Evolutionary conservation across 2,888 invertebrate genomes (phyloP), one percentile per base, ranked within the genome.

Genomic region (Diaphora mendica): DNA sequence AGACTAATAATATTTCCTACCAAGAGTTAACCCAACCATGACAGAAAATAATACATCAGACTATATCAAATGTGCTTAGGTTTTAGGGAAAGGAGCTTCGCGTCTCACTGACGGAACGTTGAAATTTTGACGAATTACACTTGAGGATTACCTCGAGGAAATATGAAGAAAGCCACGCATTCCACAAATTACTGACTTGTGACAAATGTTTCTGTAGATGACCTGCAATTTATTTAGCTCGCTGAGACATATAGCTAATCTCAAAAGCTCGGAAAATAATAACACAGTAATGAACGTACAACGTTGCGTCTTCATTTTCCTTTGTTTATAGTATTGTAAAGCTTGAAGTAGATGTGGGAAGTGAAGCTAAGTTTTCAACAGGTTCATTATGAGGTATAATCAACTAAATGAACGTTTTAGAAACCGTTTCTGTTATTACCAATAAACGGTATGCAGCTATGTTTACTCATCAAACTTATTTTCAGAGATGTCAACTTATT

Each of bases 41-140:
- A 89, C 88, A 85, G 87, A 85, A 88, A 90, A 87, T 88, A 88
- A 89, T 86, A 84, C 84, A 87, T 87, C 71, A 79, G 87, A 89
- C 89, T 90, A 88, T 89, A 90, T 90, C 89, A 90, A 86, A 86
- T 82, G 76, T 84, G 87, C 88, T 89, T 88, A 89, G 78, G 82
- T 84, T 81, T 62, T 68, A 79, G 78, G 82, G 79, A 80, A 84
- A 78, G 71, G 73, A 84, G 79, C 76, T 71, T 80, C 80, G 75
- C 74, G 76, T 81, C 80, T 79, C 83, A 84, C 84, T 85, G 87
- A 80, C 85, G 85, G 87, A 87, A 90, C 83, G 91, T 87, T 89
- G 90, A 91, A 91, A 92, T 90, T 92, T 92, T 93, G 93, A 93
- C 91, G 93, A 93, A 93, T 93, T 88, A 89, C 88, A 84, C 82